Base-by-base conservation (phyloP, 1,140 invertebrate species). In the Cotesia typhae region DNA sequence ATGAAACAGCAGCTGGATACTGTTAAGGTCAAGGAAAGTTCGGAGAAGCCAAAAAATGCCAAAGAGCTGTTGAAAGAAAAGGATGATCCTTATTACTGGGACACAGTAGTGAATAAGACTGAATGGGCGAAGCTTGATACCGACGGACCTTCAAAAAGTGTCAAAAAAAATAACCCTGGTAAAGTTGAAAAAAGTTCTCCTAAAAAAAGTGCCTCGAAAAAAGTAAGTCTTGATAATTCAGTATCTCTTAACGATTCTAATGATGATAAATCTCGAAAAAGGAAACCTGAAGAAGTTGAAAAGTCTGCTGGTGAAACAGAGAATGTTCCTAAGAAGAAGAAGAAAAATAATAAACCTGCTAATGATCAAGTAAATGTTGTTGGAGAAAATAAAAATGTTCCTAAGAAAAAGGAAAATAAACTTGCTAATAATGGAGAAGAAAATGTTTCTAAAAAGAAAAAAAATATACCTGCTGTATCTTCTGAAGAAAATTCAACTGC, bases 1-100 rank as follows among this genome's bases (percentile, higher is more conserved):
- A 91, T 94, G 90, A 91, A 92, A 80, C 87, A 91, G 73, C 85
- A 91, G 70, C 67, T 89, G 4, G 82, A 88, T 70, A 78, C 88
- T 7, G 75, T 59, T 36, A 28, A 72, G 4, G 28, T 73, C 35
- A 84, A 89, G 68, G 79, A 83, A 67, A 76, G 78, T 52, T 77
- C 85, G 51, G 82, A 87, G 41, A 81, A 79, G 64, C 67, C 74
- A n/a, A 85, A 84, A 77, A 74, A 79, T 14, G 84, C 80, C 0
- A 83, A 79, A 64, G 74, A 84, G 53, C 75, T 86, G 28, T 75
- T 85, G 4, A 68, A 69, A 9, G 79, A 82, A 60, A 80, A 80
- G 5, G 75, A 82, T 12, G 71, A 79, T 67, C 65, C 66, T 6
- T 60, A 57, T 65, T 81, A 75, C 63, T 79, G 63, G 59, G 53